Conservation (phyloP, 2,113 vertebrate species). For the Cheirogaleus medius region DNA sequence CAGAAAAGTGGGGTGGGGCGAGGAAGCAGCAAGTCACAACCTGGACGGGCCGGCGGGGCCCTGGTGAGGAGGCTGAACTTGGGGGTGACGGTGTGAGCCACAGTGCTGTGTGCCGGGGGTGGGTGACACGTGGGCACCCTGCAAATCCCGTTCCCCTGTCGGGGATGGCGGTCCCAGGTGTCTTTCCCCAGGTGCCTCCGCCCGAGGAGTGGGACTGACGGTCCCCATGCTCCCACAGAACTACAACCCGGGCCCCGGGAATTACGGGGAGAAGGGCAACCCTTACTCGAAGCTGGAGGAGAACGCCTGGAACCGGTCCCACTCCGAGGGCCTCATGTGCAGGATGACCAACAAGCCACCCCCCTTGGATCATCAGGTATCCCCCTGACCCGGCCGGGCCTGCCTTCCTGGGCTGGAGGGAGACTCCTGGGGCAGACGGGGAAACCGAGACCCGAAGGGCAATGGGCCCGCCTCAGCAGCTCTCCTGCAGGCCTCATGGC, state of each 20-base stretch:
- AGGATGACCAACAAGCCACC: not conserved
- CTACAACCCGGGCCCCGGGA: constrained; percentile 84
- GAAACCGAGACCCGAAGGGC: not conserved
- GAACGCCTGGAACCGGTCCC: constrained; percentile 58
- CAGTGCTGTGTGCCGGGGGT: not conserved
- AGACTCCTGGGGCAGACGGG: not conserved
- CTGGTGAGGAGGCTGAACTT: not conserved
- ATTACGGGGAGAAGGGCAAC: constrained; percentile 81
- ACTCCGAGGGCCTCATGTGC: constrained; percentile 76
- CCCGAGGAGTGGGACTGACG: not conserved
- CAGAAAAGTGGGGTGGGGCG: not conserved
- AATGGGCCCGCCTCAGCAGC: not conserved
- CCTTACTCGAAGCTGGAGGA: constrained; percentile 79
- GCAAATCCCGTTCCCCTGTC: not conserved
- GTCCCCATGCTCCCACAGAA: constrained; percentile 51
- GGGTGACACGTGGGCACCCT: not conserved
- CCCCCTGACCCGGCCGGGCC: not conserved
- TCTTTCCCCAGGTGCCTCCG: not conserved
- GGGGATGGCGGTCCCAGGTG: not conserved
- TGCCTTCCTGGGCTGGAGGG: not conserved
- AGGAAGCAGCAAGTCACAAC: not conserved
- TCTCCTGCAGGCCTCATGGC: not conserved
- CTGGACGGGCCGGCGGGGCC: accelerated
- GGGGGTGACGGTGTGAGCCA: not conserved
- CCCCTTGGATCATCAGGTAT: not conserved